A percentile compares a stretch with the other conserved stretches of the same genome.
phyloP scores from a whole-genome alignment of 2,888 invertebrate species.

The Pseudanteris insignis region DNA sequence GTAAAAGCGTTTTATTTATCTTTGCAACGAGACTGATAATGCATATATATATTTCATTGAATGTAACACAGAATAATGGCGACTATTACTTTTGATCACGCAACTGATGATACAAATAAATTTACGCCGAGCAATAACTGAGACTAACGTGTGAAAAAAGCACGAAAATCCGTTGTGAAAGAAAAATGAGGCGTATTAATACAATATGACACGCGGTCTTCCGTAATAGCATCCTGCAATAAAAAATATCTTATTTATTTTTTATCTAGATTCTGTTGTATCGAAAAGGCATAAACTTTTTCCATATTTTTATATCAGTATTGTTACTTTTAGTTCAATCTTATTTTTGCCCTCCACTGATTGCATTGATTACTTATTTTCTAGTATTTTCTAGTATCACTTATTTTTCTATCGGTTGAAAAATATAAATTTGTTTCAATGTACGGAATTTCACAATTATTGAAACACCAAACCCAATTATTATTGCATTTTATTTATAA shows the following conservation, averaged over 20 bases:
- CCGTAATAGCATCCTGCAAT: conserved; percentile 8
- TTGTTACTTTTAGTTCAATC: background rate
- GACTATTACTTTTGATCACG: conserved; percentile 23
- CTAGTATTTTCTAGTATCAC: background rate
- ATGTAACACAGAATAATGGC: conserved; percentile 18
- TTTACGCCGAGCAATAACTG: conserved; percentile 24
- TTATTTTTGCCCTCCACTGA: background rate
- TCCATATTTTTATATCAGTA: too few relatives aligned
- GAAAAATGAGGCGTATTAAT: conserved; percentile 27
- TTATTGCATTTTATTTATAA: too few relatives aligned
- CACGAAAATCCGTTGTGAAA: conserved; percentile 6
- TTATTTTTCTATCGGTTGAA: background rate
- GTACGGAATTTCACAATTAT: too few relatives aligned
- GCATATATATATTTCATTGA: conserved; percentile 12
- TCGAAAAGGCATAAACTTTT: too few relatives aligned
- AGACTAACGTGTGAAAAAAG: conserved; percentile 16
- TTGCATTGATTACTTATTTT: background rate
- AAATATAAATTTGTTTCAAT: too few relatives aligned
- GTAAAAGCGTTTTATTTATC: background rate
- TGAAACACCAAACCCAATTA: too few relatives aligned
- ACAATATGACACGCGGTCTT: conserved; percentile 20
- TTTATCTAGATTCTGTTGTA: too few relatives aligned
- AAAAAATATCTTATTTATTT: conserved; percentile 3
- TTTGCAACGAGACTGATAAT: background rate
- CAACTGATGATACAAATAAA: conserved; percentile 35